Evolutionary conservation across 1,140 invertebrate genomes (phyloP).

Genomic region (Anoplolepis gracilipes): DNA sequence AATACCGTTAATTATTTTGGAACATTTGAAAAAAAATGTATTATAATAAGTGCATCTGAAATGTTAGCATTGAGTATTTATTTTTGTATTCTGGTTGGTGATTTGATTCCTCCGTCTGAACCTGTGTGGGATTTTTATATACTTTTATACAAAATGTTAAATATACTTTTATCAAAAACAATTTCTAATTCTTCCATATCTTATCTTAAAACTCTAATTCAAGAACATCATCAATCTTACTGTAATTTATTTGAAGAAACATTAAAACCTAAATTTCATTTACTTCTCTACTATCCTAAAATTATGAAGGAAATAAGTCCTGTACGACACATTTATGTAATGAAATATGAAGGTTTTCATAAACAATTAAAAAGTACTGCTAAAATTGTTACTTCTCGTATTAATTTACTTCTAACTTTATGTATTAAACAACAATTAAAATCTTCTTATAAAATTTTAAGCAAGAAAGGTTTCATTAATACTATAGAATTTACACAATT

Average conservation of each 20-base stretch:
- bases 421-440: background rate
- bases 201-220: slow-evolving; percentile 15
- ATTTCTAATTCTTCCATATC: slow-evolving; percentile 12
- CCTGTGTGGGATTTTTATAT: background rate
- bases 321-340: slow-evolving; percentile 5
- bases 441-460: slow-evolving; percentile 14
- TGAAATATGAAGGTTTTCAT: slow-evolving; percentile 6
- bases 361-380: slow-evolving; percentile 16
- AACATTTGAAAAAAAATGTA: too few relatives aligned
- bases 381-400: background rate
- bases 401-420: background rate
- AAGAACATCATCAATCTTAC: background rate
- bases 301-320: background rate
- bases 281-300: background rate
- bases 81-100: background rate
- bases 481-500: background rate
- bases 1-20: too few relatives aligned
- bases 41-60: slow-evolving; percentile 25
- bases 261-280: slow-evolving; percentile 3
- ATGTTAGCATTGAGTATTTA: slow-evolving; percentile 9
- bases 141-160: background rate
- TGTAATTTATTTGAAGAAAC: background rate
- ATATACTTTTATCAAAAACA: background rate
- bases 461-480: background rate
- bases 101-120: background rate